Base-by-base conservation (phyloP, 1,140 invertebrate species). In the Scylla paramamosain region DNA sequence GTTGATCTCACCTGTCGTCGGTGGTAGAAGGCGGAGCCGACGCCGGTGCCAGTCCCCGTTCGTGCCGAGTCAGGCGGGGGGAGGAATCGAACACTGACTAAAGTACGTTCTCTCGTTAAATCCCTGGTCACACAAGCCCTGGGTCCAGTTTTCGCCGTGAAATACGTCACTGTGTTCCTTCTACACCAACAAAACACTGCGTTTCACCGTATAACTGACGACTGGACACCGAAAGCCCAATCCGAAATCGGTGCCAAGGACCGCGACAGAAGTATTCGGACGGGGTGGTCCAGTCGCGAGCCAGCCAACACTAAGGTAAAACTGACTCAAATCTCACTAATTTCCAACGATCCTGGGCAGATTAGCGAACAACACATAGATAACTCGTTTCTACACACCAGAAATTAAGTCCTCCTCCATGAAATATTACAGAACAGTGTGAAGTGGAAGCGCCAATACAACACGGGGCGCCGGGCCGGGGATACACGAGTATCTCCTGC, bases 271-370 rank as follows among this genome's bases (percentile, higher is more conserved):
- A 32, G 84, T 93, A 93, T 93, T 87, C 83, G 92, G 92, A 93
- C 92, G 82, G 59, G 92, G 92, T 46, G 92, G 92, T 93, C 92
- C 90, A 91, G 90, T 86, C 92, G 92, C 82, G 83, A 93, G 92
- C 92, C 92, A 93, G 92, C 92, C 92, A 93, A 93, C 92, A 93
- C 92, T 93, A 93, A 91, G 92, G 92, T 83, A 93, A 93, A 93
- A 93, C 92, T 93, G 92, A 83, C 92, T 93, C 92, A 93, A 93
- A 93, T 93, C 92, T 93, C 92, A 93, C 92, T 93, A 52, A 87
- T 93, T 87, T 93, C 92, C 29, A 93, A 48, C 82, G 45, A 87
- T 52, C 82, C 39, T 93, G 45, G 28, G 83, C 39, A 59, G 46
- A 93, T 93, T 93, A 46, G 86, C 92, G 46, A 25, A 84, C 82